Conservation (phyloP, 2,113 vertebrate species). For the Chloropsis cyanopogon region DNA sequence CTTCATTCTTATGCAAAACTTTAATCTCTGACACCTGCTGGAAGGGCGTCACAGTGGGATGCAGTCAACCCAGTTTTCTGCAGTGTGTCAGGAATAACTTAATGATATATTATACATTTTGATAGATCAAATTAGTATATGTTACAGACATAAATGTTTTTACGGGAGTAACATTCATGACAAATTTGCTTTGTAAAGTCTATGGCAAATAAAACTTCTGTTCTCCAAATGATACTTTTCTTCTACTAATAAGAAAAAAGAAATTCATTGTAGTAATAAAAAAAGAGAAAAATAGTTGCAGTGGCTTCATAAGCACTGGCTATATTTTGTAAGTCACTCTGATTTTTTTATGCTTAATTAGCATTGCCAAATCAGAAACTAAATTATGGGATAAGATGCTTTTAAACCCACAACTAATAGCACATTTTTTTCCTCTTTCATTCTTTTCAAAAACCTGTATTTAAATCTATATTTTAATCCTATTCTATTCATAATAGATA, state of each 20-base stretch:
- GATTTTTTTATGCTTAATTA: neutral
- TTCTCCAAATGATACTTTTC: neutral
- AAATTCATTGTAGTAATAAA: neutral
- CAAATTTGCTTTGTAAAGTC: neutral
- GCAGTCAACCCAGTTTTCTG: neutral
- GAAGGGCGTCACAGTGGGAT: neutral
- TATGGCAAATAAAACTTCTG: neutral
- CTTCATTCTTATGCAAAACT: neutral
- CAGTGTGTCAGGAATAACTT: neutral
- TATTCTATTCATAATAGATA: neutral
- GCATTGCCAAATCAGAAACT: neutral
- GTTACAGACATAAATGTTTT: neutral
- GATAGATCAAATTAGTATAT: neutral
- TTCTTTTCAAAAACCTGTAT: neutral
- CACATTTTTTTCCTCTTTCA: neutral
- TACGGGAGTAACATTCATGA: neutral
- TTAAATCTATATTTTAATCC: neutral
- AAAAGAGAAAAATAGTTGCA: neutral
- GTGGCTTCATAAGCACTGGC: neutral
- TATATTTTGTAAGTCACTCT: neutral
- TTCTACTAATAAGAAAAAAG: neutral
- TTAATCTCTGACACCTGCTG: neutral
- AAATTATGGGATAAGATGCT: neutral
- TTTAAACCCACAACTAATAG: neutral
- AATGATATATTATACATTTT: neutral